Evolutionary conservation across 2,888 invertebrate genomes (phyloP).

Genomic region (Chrysina gloriosa): DNA sequence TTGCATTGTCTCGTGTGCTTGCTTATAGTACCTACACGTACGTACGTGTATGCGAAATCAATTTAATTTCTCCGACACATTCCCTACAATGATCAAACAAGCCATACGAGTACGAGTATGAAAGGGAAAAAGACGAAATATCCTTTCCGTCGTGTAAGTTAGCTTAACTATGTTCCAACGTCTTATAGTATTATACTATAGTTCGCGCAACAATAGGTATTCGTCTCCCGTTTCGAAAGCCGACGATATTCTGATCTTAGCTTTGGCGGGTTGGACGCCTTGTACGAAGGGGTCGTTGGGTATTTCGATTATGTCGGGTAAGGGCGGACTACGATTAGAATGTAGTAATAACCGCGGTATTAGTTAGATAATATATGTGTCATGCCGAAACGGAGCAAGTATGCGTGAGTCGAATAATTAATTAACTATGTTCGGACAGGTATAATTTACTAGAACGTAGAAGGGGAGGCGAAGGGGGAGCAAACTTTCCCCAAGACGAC

Average conservation of each 20-base stretch:
- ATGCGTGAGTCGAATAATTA: slow-evolving; percentile 29
- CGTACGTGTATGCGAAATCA: slow-evolving; percentile 22
- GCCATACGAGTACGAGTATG: neutral
- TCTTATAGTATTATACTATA: slow-evolving; percentile 17
- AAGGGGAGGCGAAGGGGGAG: too few relatives aligned
- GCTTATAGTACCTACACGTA: neutral
- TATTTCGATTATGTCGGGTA: slow-evolving; percentile 46
- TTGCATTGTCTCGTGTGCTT: slow-evolving; percentile 34
- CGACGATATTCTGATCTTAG: slow-evolving; percentile 7
- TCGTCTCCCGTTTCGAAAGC: slow-evolving; percentile 21
- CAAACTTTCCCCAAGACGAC: neutral
- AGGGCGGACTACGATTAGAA: slow-evolving; percentile 47
- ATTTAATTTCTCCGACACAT: slow-evolving; percentile 34
- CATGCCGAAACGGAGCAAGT: slow-evolving; percentile 23
- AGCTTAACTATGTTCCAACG: neutral
- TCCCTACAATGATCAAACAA: slow-evolving; percentile 26
- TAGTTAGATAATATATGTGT: slow-evolving; percentile 36
- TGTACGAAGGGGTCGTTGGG: slow-evolving; percentile 42
- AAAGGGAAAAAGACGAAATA: slow-evolving; percentile 15
- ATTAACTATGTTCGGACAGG: slow-evolving; percentile 32
- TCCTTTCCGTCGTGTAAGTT: slow-evolving; percentile 1
- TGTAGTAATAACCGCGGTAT: slow-evolving; percentile 45
- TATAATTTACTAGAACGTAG: slow-evolving; percentile 30
- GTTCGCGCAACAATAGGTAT: slow-evolving; percentile 26
- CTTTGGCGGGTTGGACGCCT: neutral